Percentiles rank a stretch among this genome's conserved stretches.
Evolutionary conservation across 2,888 invertebrate genomes (phyloP).

Genomic region (Mellilla xanthometata): DNA sequence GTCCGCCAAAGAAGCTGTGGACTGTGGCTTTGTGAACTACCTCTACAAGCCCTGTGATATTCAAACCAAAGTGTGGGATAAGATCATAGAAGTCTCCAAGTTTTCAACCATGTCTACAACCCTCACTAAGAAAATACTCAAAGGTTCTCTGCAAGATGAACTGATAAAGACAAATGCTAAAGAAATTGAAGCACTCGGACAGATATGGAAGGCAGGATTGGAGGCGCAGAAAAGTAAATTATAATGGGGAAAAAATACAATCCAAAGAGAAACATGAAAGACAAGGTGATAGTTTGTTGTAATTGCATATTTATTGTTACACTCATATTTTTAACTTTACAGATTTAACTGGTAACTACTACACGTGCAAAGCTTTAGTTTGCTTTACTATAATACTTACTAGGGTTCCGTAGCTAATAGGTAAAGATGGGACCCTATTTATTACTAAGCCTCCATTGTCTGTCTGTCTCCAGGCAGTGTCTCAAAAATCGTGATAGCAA

Average conservation of each 20-base stretch:
- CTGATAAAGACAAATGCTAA: constrained; percentile 85
- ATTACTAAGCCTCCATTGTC: too few relatives aligned
- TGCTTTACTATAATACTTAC: too few relatives aligned
- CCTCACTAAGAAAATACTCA: constrained; percentile 87
- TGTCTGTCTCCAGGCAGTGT: too few relatives aligned
- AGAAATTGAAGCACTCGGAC: constrained; percentile 86
- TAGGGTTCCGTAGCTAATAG: too few relatives aligned
- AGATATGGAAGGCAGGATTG: constrained; percentile 83
- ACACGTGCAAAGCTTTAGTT: too few relatives aligned
- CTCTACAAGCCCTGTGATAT: constrained; percentile 86
- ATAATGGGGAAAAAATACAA: neutral
- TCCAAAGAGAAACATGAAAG: too few relatives aligned
- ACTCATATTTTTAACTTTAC: too few relatives aligned
- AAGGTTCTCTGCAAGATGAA: constrained; percentile 80
- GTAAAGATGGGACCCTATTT: too few relatives aligned
- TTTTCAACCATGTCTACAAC: constrained; percentile 83
- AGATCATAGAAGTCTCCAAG: constrained; percentile 77
- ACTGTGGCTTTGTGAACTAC: constrained; percentile 90
- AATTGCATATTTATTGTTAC: too few relatives aligned
- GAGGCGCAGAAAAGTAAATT: constrained; percentile 42
- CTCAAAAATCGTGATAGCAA: too few relatives aligned
- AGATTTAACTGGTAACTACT: too few relatives aligned
- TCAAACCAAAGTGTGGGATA: constrained; percentile 82
- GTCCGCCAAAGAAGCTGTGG: constrained; percentile 89
- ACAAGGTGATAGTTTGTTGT: too few relatives aligned